Evolutionary conservation across 2,888 invertebrate species (phyloP).

Genomic region (Odontomyia ornata): DNA sequence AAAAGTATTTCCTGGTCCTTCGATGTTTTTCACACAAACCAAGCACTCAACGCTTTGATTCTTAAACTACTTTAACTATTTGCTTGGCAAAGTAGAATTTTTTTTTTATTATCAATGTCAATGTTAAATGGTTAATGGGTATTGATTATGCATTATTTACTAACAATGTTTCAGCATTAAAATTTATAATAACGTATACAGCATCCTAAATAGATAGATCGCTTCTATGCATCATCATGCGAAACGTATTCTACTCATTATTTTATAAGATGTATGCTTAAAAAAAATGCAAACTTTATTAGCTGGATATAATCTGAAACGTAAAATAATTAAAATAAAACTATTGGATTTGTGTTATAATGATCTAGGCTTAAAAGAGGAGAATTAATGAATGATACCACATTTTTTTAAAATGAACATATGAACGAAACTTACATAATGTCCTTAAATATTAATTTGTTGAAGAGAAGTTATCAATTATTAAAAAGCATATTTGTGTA

Average conservation of each 20-base stretch:
- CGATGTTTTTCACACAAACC: neutral
- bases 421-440: neutral
- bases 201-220: neutral
- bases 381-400: neutral
- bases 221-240: neutral
- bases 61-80: neutral
- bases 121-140: conserved; percentile 12
- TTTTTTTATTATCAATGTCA: neutral
- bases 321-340: too few relatives aligned
- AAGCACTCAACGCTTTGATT: neutral
- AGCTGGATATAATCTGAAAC: neutral
- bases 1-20: neutral
- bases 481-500: neutral
- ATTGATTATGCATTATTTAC: conserved; percentile 1
- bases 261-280: neutral
- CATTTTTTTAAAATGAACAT: conserved; percentile 2
- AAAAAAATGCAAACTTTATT: neutral
- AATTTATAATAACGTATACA: neutral
- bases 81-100: neutral
- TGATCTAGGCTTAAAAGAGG: conserved; percentile 28
- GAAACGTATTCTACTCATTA: too few relatives aligned
- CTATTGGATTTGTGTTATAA: conserved; percentile 43
- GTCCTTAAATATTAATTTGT: too few relatives aligned
- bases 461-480: too few relatives aligned
- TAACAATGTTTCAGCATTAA: conserved; percentile 16